Conservation (phyloP, 2,797 vertebrate species). For the Eulemur albifrons region DNA sequence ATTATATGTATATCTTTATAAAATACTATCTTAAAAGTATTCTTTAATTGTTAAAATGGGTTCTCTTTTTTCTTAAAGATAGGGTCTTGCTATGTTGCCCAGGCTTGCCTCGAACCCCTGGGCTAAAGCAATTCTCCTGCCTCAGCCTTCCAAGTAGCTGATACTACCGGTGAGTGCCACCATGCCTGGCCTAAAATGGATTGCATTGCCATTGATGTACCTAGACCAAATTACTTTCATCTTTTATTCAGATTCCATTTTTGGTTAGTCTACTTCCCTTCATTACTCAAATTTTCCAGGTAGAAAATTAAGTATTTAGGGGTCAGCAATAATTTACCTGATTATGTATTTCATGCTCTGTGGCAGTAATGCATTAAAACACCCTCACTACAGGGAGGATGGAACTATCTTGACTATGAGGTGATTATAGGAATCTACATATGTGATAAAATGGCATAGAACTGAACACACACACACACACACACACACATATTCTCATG, state of each 20-base stretch:
- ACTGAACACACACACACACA: neutral
- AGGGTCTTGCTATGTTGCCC: neutral
- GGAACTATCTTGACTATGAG: neutral
- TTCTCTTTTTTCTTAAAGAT: neutral
- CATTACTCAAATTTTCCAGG: neutral
- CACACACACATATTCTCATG: neutral
- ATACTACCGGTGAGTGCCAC: neutral
- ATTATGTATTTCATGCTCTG: neutral
- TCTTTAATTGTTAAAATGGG: neutral
- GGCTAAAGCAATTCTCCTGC: neutral
- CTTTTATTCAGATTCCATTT: neutral
- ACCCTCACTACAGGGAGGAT: neutral
- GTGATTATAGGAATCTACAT: neutral
- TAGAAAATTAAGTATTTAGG: constrained; percentile 12
- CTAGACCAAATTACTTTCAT: neutral
- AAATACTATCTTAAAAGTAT: neutral
- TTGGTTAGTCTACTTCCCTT: neutral
- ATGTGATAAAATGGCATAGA: neutral
- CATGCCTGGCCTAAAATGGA: neutral
- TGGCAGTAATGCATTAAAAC: neutral
- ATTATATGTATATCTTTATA: neutral
- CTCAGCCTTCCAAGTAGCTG: neutral
- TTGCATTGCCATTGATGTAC: neutral
- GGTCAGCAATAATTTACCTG: neutral
- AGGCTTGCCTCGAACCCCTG: neutral